Percentiles rank a stretch among this genome's conserved stretches.
These are phyloP conservation scores for Drosophila quasianomalipes DNA, from an alignment of 2,888 invertebrate species.

Conservation along the genomic window DNA sequence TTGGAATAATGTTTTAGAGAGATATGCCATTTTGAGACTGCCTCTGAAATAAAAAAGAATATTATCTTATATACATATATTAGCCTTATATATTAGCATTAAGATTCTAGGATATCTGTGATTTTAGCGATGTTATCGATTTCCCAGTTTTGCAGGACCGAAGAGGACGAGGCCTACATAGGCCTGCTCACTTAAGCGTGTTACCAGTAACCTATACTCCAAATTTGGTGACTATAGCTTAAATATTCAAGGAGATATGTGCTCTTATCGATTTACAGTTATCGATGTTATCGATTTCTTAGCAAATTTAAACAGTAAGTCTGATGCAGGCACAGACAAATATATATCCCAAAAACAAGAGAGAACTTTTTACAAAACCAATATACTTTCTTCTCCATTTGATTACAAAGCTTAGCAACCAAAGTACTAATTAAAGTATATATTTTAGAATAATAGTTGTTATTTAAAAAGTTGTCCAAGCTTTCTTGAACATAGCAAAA, in stretches of 20 bases:
- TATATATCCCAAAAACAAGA: too few species aligned
- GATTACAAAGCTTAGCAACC: rapidly evolving
- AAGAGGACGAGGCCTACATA: background rate
- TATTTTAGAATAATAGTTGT: background rate
- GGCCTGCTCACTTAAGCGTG: background rate
- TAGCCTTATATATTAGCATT: too few species aligned
- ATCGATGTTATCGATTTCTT: background rate
- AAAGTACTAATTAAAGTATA: background rate
- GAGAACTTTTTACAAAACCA: background rate
- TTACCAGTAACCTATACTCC: too few species aligned
- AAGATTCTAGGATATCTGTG: background rate
- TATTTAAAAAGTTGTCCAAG: rapidly evolving
- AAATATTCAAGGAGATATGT: background rate
- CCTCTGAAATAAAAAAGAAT: rapidly evolving
- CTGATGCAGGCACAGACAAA: too few species aligned
- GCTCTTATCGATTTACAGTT: background rate
- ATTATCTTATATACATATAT: too few species aligned
- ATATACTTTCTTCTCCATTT: background rate
- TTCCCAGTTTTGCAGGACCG: background rate
- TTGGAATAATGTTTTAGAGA: too few species aligned
- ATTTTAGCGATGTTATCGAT: background rate
- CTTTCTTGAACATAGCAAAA: background rate
- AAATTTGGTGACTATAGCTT: too few species aligned
- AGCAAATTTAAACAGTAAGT: too few species aligned
- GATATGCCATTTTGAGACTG: background rate